Conservation (phyloP, 2,113 vertebrate genomes). For the Nothocercus nigrocapillus region DNA sequence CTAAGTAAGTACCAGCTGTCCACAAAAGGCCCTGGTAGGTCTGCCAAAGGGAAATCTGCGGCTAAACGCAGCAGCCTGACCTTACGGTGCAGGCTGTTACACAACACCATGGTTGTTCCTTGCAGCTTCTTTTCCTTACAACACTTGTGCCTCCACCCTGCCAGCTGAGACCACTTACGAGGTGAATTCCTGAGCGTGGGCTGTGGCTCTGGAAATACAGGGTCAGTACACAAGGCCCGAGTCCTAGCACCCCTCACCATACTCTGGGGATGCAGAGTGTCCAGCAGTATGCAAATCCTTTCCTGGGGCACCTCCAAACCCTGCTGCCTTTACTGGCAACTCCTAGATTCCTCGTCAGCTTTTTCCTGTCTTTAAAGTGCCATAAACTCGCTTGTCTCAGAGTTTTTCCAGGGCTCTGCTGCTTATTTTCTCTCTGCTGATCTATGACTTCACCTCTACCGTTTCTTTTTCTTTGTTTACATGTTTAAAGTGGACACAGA, state of each 20-base stretch:
- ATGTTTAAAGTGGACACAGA: neutral
- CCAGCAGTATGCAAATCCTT: neutral
- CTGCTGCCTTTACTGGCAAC: neutral
- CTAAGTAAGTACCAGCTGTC: neutral
- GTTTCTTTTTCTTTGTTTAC: neutral
- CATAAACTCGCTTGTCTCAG: neutral
- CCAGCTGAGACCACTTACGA: neutral
- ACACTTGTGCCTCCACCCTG: neutral
- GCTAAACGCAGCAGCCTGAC: neutral
- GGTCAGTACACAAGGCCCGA: neutral
- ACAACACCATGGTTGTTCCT: rapidly evolving
- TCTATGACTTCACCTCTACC: neutral
- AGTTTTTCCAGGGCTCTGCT: neutral
- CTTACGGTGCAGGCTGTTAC: rapidly evolving
- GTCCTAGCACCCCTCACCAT: neutral
- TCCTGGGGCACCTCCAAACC: neutral
- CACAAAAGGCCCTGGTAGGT: neutral
- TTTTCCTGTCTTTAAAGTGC: neutral
- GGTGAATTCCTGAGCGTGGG: neutral
- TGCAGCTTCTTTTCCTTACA: neutral
- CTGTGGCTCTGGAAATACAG: rapidly evolving
- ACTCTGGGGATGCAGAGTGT: neutral
- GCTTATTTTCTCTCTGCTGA: neutral
- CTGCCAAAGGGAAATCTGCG: rapidly evolving
- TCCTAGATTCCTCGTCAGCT: neutral